Percentiles rank a stretch among this genome's conserved stretches.
These are phyloP conservation scores for Ciconia boyciana DNA, from an alignment of 2,113 vertebrate species.

Conservation along the genomic window DNA sequence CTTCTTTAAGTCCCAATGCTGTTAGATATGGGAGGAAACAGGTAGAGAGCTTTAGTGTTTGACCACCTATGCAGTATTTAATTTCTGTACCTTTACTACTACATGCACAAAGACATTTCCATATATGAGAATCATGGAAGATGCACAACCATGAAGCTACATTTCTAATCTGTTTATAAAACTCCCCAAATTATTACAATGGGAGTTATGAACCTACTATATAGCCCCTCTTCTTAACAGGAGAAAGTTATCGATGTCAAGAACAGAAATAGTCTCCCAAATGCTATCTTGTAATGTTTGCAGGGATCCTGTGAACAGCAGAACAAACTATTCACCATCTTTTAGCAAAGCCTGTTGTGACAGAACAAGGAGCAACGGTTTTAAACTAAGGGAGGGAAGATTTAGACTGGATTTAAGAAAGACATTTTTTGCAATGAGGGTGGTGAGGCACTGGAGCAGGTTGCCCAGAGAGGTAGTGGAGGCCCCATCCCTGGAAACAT, in stretches of 20 bases:
- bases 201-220: background rate
- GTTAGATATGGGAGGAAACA: background rate
- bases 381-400: too few species aligned
- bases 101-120: background rate
- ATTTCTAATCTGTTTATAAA: background rate
- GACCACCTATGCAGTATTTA: background rate
- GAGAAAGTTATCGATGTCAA: background rate
- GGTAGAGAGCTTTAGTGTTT: background rate
- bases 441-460: too few species aligned
- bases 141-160: background rate
- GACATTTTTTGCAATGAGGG: too few species aligned
- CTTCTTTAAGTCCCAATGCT: background rate
- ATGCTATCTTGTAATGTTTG: background rate
- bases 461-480: too few species aligned
- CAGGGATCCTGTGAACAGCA: background rate
- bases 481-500: too few species aligned
- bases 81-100: background rate
- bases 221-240: background rate
- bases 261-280: background rate
- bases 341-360: too few species aligned
- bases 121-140: background rate
- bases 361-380: too few species aligned
- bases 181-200: background rate
- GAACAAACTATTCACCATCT: background rate
- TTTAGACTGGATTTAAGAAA: too few species aligned